These are phyloP conservation scores for Venustaconcha ellipsiformis DNA, from an alignment of 1,140 invertebrate genomes.

Conservation along the genomic window DNA sequence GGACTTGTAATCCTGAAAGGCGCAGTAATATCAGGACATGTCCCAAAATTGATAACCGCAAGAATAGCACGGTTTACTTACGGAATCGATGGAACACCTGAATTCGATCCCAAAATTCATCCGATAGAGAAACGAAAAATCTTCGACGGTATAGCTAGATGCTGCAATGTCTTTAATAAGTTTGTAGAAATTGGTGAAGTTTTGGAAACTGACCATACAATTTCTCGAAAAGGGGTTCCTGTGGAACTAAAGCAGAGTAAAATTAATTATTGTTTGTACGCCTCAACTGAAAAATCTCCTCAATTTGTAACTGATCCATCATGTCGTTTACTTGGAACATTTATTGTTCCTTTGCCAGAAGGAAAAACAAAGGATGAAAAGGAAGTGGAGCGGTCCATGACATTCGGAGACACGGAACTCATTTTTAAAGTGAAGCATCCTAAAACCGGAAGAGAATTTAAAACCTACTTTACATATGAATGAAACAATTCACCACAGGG, in stretches of 20 bases:
- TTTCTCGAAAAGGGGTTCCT: neutral
- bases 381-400: neutral
- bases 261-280: neutral
- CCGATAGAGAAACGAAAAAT: neutral
- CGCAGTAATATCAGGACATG: constrained; percentile 11
- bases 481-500: too few species aligned
- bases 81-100: neutral
- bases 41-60: neutral
- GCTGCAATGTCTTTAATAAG: neutral
- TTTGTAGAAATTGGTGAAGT: constrained; percentile 7
- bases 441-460: too few species aligned
- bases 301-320: neutral
- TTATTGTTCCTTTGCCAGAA: constrained; percentile 1
- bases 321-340: neutral
- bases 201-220: constrained; percentile 1
- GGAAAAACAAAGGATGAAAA: constrained; percentile 4
- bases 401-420: constrained; percentile 6
- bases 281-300: neutral
- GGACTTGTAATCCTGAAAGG: constrained; percentile 19
- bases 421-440: too few species aligned
- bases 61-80: constrained; percentile 8
- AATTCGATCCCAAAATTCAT: neutral
- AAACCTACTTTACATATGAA: too few species aligned
- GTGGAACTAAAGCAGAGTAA: neutral
- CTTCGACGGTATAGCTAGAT: neutral